Evolutionary conservation across 2,888 invertebrate species (phyloP), one percentile per base, ranked within the genome.

Genomic region (Spilarctia lutea): DNA sequence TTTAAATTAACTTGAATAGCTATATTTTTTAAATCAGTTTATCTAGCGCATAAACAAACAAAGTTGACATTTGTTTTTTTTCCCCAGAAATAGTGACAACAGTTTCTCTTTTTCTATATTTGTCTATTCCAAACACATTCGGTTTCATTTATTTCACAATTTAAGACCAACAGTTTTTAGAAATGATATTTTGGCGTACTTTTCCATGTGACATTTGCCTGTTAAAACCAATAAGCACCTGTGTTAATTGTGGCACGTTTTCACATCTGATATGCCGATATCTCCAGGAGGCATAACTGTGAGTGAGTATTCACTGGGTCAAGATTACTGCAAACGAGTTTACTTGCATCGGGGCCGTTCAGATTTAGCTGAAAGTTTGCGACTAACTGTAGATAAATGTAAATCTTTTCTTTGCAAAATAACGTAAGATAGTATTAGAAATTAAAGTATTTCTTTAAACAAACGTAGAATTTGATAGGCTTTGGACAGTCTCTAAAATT

Each of bases 291-390:
- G 75, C 70, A 73, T 85, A 83, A 85, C 82, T 81, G 85, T 79
- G 66, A 52, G 52, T 52, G 11, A 56, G 52, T 71, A 74, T 72
- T 74, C 68, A 79, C 76, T 83, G 79, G 78, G 84, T 82, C 82
- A 82, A 81, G 78, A 83, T 77, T 74, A 74, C 70, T 83, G 77
- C 80, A 80, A 84, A 80, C 80, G 76, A 77, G 84, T 84, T 84
- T 73, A 77, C 63, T 77, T 42, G 24, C 7, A 24, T 16, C n/a
- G 16, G 3, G 27, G 13, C 16, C 16, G 45, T 20, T 30, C 48
- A 48, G 20, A 30, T 33, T 56, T 13, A 7, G 33, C 48, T 60
- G 7, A 24, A 56, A 63, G 63, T 63, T 30, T 63, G 63, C 63
- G 18, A 63, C 63, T 16, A 30, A 63, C 63, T 18, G 18, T 63